phyloP scores from a whole-genome alignment of 2,888 invertebrate genomes.

The Tachina lurida region DNA sequence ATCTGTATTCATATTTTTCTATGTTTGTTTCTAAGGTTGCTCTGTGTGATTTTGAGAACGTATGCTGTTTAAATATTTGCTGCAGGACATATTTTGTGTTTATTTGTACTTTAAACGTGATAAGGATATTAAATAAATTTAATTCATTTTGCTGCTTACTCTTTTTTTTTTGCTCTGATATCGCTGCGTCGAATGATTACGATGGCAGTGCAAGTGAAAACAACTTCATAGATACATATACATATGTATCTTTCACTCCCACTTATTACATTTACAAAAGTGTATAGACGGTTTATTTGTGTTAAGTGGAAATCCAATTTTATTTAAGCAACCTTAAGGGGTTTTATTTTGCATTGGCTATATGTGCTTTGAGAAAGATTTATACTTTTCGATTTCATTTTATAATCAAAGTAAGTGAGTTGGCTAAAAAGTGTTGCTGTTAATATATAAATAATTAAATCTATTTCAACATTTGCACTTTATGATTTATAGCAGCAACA shows the following conservation, averaged over 20 bases:
- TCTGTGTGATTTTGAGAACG: background rate
- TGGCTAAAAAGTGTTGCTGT: background rate
- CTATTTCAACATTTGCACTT: slow-evolving; percentile 27
- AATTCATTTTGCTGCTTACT: slow-evolving; percentile 42
- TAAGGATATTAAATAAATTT: slow-evolving; percentile 61
- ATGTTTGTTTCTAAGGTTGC: slow-evolving; percentile 14
- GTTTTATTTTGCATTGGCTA: background rate
- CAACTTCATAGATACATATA: slow-evolving; percentile 5
- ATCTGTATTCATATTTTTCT: background rate
- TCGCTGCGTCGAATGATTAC: slow-evolving; percentile 10
- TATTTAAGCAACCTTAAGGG: slow-evolving; percentile 18
- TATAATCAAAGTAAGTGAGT: background rate
- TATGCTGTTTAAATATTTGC: slow-evolving; percentile 57
- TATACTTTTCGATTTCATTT: slow-evolving; percentile 22
- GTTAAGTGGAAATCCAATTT: slow-evolving; percentile 43
- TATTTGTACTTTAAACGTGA: slow-evolving; percentile 67
- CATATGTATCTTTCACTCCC: background rate
- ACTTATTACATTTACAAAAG: background rate
- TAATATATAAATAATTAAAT: slow-evolving; percentile 45
- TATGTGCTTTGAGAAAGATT: slow-evolving; percentile 13
- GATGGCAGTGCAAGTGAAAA: slow-evolving; percentile 12
- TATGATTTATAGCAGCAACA: slow-evolving; percentile 40
- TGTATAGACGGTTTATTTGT: slow-evolving; percentile 21
- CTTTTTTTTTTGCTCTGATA: background rate
- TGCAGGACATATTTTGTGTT: slow-evolving; percentile 67